A percentile compares a stretch with the other conserved stretches of the same genome.
Evolutionary conservation across 2,113 vertebrate species (phyloP).

Genomic region (Seriola rivoliana): DNA sequence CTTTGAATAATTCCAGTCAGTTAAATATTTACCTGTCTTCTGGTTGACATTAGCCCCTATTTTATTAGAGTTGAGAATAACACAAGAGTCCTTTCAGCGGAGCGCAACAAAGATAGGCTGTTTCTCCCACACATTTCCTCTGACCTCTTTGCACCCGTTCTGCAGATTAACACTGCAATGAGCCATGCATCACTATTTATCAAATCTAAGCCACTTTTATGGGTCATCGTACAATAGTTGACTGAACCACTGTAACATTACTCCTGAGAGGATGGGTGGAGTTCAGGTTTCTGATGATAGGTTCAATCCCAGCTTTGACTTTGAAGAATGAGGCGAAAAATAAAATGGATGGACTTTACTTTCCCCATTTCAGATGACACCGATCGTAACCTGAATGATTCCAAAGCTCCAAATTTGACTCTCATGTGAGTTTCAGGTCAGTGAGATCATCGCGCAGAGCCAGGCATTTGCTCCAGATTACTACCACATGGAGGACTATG

Average conservation of each 20-base stretch:
- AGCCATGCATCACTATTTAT: constrained; percentile 70
- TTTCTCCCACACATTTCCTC: constrained; percentile 72
- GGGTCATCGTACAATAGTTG: constrained; percentile 38
- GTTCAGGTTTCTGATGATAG: constrained; percentile 50
- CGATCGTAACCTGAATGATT: constrained; percentile 64
- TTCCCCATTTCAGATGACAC: constrained; percentile 60
- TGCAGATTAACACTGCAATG: constrained; percentile 78
- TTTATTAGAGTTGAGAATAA: constrained; percentile 51
- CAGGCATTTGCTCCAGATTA: constrained; percentile 66
- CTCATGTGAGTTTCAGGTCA: constrained; percentile 71
- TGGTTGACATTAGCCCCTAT: constrained; percentile 61
- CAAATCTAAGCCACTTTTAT: constrained; percentile 67
- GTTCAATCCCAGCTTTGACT: constrained; percentile 43
- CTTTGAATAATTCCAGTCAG: constrained; percentile 41
- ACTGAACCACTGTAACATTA: constrained; percentile 50
- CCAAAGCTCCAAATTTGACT: constrained; percentile 53
- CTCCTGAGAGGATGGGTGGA: constrained; percentile 45
- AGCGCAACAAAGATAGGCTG: constrained; percentile 67
- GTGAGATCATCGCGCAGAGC: constrained; percentile 65
- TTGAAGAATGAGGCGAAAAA: constrained; percentile 63
- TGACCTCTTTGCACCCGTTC: constrained; percentile 68
- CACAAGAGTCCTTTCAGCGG: constrained; percentile 66
- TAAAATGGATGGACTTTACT: constrained; percentile 48
- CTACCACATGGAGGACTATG: constrained; percentile 72
- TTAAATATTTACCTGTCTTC: constrained; percentile 72